Evolutionary conservation across 2,113 vertebrate genomes (phyloP).

Genomic region (Scomber colias): DNA sequence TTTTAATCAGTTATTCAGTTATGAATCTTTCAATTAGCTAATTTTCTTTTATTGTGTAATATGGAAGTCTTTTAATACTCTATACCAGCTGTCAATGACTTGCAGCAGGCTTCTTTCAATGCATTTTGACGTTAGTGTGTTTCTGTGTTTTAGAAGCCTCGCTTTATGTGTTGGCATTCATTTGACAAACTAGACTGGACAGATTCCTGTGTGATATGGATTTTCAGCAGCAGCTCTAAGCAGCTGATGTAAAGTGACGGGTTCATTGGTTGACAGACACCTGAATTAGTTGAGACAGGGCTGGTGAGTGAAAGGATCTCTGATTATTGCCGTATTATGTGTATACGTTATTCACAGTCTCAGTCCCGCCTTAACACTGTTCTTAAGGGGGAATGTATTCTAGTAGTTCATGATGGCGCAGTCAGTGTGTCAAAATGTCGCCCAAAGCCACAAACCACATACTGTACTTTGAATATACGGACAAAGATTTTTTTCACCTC

Average conservation of each 20-base stretch:
- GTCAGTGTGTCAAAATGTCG: background rate
- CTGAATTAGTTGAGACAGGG: background rate
- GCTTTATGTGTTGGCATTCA: background rate
- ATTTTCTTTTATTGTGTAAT: too few relatives aligned
- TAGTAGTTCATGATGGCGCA: slow-evolving; percentile 1
- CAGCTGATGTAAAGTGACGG: slow-evolving; percentile 4
- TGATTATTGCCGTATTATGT: too few relatives aligned
- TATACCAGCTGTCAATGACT: background rate
- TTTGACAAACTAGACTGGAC: background rate
- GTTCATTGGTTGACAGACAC: slow-evolving; percentile 19
- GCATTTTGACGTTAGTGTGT: too few relatives aligned
- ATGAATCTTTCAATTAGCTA: too few relatives aligned
- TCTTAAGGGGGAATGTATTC: background rate
- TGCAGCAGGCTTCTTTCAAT: background rate
- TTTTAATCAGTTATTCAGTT: too few relatives aligned
- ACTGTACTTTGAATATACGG: background rate
- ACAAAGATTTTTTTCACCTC: background rate
- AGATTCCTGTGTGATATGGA: background rate
- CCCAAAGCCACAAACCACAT: background rate
- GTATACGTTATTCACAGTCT: too few relatives aligned
- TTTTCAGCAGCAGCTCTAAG: slow-evolving; percentile 2
- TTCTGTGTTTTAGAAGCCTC: background rate
- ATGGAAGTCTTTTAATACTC: too few relatives aligned
- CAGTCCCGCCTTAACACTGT: background rate
- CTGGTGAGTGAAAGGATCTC: background rate